Percentiles rank a stretch among this genome's conserved stretches.
These are phyloP conservation scores for Threskiornis aethiopicus DNA, from an alignment of 2,797 vertebrate species.

Conservation along the genomic window DNA sequence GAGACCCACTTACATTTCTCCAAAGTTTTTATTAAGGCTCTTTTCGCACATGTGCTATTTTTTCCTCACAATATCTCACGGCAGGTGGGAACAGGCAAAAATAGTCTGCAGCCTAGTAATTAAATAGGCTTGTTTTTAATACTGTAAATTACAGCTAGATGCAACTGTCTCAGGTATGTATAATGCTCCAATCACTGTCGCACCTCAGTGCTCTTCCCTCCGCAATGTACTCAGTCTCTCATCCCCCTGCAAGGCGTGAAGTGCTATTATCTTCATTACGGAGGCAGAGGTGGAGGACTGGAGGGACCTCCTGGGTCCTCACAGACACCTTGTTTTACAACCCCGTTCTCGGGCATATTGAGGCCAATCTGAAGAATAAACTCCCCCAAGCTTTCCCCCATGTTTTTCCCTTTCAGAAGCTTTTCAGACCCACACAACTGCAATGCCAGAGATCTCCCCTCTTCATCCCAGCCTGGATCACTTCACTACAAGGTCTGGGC, in stretches of 20 bases:
- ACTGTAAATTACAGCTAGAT: not conserved
- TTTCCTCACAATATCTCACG: not conserved
- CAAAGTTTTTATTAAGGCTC: not conserved
- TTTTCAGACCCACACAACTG: not conserved
- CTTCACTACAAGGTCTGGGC: rapidly evolving
- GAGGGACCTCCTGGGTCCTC: not conserved
- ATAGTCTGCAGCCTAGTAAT: constrained; percentile 41
- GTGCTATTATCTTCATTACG: not conserved
- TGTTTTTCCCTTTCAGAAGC: not conserved
- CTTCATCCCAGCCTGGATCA: not conserved
- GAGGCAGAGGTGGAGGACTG: not conserved
- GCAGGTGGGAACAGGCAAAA: constrained; percentile 46
- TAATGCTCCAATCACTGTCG: not conserved
- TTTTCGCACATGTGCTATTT: constrained; percentile 26
- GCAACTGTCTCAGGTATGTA: not conserved
- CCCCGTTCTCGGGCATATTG: rapidly evolving
- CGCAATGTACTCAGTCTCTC: not conserved
- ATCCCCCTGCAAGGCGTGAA: not conserved
- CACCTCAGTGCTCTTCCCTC: not conserved
- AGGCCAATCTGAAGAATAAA: not conserved
- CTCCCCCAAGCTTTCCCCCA: rapidly evolving
- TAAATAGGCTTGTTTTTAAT: constrained; percentile 12
- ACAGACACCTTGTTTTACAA: not conserved
- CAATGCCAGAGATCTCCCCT: not conserved
- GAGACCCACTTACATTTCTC: constrained; percentile 17